Evolutionary conservation across 2,888 invertebrate species (phyloP).

Genomic region (Zhuqinia jingwanae): DNA sequence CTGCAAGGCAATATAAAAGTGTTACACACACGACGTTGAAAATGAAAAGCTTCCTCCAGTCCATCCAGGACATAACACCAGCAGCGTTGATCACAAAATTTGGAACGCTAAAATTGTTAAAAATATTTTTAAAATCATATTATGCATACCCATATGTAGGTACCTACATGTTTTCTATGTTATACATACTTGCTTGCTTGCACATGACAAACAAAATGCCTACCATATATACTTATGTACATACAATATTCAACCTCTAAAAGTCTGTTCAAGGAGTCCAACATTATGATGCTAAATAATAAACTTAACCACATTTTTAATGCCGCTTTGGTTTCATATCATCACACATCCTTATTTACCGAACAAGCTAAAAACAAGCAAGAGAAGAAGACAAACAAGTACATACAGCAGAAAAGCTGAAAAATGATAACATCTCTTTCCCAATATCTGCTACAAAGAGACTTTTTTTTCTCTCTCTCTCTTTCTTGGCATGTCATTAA

Average conservation of each 20-base stretch:
- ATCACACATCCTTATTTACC: background rate
- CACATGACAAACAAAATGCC: background rate
- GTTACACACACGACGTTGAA: background rate
- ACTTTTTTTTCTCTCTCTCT: too few species aligned
- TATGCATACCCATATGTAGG: too few species aligned
- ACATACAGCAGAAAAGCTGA: too few species aligned
- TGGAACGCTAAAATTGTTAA: background rate
- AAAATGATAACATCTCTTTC: too few species aligned
- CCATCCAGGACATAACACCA: background rate
- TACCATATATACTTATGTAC: background rate
- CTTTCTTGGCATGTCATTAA: conserved; percentile 6
- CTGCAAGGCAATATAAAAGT: background rate
- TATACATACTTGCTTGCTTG: too few species aligned
- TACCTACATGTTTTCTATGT: too few species aligned
- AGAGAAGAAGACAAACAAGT: too few species aligned
- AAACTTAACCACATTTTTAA: background rate
- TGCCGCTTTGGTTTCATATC: background rate
- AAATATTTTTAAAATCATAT: background rate
- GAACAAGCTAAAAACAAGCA: too few species aligned
- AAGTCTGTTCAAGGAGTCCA: background rate
- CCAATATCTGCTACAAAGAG: too few species aligned
- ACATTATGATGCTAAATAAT: too few species aligned
- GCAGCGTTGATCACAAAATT: background rate
- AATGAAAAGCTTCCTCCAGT: conserved; percentile 10
- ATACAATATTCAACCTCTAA: background rate